Percentiles rank a stretch among this genome's conserved stretches.
These are phyloP conservation scores for Malthinus flaveolus DNA, from an alignment of 2,888 invertebrate genomes.

Conservation along the genomic window DNA sequence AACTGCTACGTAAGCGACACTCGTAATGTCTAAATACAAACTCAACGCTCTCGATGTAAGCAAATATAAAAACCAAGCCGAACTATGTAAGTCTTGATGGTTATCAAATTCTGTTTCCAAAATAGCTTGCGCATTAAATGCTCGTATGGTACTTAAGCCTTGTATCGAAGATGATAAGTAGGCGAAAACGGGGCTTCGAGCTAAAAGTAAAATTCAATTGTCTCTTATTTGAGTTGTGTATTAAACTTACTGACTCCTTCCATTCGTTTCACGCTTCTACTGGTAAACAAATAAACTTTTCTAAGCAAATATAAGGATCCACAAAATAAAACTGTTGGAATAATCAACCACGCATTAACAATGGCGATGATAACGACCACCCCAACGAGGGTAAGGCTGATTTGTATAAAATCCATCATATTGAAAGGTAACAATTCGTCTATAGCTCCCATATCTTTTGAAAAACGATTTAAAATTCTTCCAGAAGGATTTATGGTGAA, in stretches of 20 bases:
- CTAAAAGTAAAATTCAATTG: conserved; percentile 52
- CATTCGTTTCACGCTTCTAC: conserved; percentile 78
- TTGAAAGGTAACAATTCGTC: conserved; percentile 66
- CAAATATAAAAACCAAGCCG: conserved; percentile 68
- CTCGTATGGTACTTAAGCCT: conserved; percentile 73
- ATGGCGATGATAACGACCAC: conserved; percentile 78
- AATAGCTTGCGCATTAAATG: conserved; percentile 64
- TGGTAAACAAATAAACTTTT: conserved; percentile 76
- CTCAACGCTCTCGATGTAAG: conserved; percentile 64
- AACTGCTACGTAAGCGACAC: conserved; percentile 59
- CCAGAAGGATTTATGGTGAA: conserved; percentile 87
- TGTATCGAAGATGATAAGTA: conserved; percentile 72
- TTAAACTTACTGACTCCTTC: conserved; percentile 76
- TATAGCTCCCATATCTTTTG: conserved; percentile 82
- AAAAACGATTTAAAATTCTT: conserved; percentile 83
- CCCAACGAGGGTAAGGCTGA: conserved; percentile 77
- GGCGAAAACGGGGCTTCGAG: conserved; percentile 76
- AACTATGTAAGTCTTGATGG: conserved; percentile 65
- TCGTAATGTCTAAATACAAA: neutral
- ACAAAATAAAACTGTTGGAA: conserved; percentile 72
- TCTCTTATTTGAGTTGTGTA: neutral
- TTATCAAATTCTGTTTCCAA: conserved; percentile 63
- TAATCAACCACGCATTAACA: conserved; percentile 73
- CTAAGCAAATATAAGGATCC: conserved; percentile 77
- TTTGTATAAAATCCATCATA: conserved; percentile 65